Evolutionary conservation across 2,888 invertebrate species (phyloP).

Genomic region (Alcis repandata): DNA sequence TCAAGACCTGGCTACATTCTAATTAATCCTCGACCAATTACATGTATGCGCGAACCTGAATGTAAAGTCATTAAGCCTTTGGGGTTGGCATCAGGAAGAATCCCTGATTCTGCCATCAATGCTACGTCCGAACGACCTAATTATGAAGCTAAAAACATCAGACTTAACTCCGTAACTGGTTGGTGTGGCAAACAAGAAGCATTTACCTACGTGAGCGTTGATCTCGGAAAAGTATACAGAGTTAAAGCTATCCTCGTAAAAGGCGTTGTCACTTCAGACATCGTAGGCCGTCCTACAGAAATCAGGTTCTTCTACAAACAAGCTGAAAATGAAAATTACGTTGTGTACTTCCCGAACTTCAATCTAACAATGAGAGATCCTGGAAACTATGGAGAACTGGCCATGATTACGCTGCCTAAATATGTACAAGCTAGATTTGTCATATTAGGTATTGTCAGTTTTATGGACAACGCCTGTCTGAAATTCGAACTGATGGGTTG

Average conservation of each 20-base stretch:
- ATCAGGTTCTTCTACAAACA: conserved; percentile 99
- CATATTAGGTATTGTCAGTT: conserved; percentile 97
- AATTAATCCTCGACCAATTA: conserved; percentile 96
- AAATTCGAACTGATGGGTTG: conserved; percentile 99
- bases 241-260: conserved; percentile 97
- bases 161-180: conserved; percentile 96
- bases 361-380: conserved; percentile 97
- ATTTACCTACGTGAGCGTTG: conserved; percentile 98
- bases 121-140: conserved; percentile 97
- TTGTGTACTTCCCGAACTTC: conserved; percentile 98
- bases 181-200: conserved; percentile 99
- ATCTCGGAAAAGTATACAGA: conserved; percentile 96
- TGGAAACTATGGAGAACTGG: conserved; percentile 97
- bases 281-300: conserved; percentile 98
- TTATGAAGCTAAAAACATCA: conserved; percentile 95
- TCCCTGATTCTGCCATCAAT: conserved; percentile 98
- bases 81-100: conserved; percentile 95
- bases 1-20: conserved; percentile 96
- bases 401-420: conserved; percentile 97
- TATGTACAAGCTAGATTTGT: conserved; percentile 97
- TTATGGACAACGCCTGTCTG: conserved; percentile 98
- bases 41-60: conserved; percentile 96
- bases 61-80: conserved; percentile 97
- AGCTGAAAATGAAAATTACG: conserved; percentile 96
- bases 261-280: conserved; percentile 97